Evolutionary conservation across 2,113 vertebrate genomes (phyloP).

Genomic region (Cottus gobio): DNA sequence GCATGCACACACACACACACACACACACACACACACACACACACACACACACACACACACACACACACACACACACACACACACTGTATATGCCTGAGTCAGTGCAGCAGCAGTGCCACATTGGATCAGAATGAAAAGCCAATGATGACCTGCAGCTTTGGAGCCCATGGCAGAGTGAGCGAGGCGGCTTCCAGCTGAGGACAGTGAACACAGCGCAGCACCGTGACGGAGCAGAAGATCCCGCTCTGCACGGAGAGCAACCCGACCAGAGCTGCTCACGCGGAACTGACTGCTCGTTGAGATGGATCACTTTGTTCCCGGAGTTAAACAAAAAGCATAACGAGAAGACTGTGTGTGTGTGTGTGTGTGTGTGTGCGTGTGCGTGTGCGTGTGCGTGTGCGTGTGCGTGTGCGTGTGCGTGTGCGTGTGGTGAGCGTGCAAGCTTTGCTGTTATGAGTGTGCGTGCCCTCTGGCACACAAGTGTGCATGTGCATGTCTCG

Average conservation of each 20-base stretch:
- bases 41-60: constrained; percentile 18
- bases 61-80: not conserved
- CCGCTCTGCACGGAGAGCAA: constrained; percentile 28
- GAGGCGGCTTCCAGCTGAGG: constrained; percentile 52
- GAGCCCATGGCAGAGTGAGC: constrained; percentile 25
- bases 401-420: too few relatives aligned
- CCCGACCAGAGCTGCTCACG: constrained; percentile 49
- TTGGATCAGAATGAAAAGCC: constrained; percentile 39
- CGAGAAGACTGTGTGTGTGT: not conserved
- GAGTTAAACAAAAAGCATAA: constrained; percentile 37
- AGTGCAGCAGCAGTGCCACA: constrained; percentile 52
- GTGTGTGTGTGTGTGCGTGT: too few relatives aligned
- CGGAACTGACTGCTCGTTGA: constrained; percentile 60
- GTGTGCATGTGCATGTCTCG: constrained; percentile 14
- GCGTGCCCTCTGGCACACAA: not conserved
- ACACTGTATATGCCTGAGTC: constrained; percentile 32
- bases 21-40: constrained; percentile 2
- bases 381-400: not conserved
- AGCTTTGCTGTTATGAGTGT: not conserved
- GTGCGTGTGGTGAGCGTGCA: not conserved
- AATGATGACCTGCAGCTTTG: constrained; percentile 46
- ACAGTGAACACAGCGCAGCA: constrained; percentile 46
- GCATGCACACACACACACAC: not conserved
- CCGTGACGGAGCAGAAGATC: constrained; percentile 51
- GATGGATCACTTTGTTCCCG: constrained; percentile 52